A percentile compares a stretch with the other conserved stretches of the same genome.
Evolutionary conservation across 92 coral and sea anemone species (phyloP).

Genomic region (Zoanthus gigantus): DNA sequence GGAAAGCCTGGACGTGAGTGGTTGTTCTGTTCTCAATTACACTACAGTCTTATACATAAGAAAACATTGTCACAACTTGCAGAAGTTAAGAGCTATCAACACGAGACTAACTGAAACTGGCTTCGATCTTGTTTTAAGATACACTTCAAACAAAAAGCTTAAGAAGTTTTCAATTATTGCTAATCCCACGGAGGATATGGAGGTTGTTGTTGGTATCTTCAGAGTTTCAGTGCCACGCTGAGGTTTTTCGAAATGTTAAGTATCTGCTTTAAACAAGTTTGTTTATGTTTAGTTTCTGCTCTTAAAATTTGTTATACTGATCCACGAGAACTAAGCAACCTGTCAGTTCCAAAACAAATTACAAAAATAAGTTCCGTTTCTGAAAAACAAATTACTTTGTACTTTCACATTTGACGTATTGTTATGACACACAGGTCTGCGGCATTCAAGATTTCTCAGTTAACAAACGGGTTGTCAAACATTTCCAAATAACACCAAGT

Average conservation of each 20-base stretch:
- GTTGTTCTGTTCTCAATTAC: constrained; percentile 24
- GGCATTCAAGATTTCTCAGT: no score
- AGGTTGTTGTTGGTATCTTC: constrained; percentile 23
- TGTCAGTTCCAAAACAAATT: no score
- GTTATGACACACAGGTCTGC: no score
- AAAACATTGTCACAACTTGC: constrained; percentile 26
- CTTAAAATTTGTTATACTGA: no score
- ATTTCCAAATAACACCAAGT: no score
- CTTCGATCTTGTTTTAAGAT: neutral
- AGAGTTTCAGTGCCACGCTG: constrained; percentile 12
- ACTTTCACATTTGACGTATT: no score
- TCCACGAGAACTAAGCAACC: no score
- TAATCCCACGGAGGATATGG: constrained; percentile 28
- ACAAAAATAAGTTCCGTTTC: no score
- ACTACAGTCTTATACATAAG: constrained; percentile 1
- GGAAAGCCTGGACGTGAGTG: constrained; percentile 27
- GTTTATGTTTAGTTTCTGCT: no score
- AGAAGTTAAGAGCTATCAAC: constrained; percentile 29
- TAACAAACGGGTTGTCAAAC: no score
- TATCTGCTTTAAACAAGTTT: no score
- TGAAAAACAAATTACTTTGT: no score
- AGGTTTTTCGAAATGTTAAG: neutral
- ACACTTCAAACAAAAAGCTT: constrained; percentile 24
- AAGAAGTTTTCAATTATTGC: constrained; percentile 36
- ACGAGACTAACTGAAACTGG: constrained; percentile 29